phyloP scores from a whole-genome alignment of 2,888 invertebrate species.

The Eupithecia pulchellata region DNA sequence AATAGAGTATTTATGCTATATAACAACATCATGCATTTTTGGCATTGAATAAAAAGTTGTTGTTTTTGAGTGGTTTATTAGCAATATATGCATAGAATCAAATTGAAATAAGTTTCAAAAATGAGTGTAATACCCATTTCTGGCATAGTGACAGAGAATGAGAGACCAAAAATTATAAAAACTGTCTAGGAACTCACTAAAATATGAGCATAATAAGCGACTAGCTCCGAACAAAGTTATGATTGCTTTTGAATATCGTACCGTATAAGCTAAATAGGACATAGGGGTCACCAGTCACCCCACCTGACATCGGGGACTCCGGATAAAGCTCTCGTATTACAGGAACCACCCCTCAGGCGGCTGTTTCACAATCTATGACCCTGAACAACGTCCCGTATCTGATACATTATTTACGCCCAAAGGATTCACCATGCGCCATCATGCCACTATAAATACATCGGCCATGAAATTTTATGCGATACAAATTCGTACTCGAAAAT shows the following conservation, averaged over 20 bases:
- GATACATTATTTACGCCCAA: conserved; percentile 66
- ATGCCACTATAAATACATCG: conserved; percentile 43
- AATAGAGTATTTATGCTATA: no score
- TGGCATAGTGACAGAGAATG: not conserved
- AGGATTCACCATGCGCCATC: conserved; percentile 47
- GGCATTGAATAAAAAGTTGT: no score
- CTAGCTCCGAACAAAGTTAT: conserved; percentile 26
- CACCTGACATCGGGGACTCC: conserved; percentile 55
- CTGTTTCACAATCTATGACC: conserved; percentile 36
- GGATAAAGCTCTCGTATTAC: conserved; percentile 56
- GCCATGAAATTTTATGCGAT: conserved; percentile 40
- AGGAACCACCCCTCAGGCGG: conserved; percentile 47
- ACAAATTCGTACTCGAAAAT: conserved; percentile 49
- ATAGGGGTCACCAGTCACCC: conserved; percentile 57
- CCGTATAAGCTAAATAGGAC: conserved; percentile 46
- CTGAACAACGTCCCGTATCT: conserved; percentile 59
- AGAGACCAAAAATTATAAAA: conserved; percentile 4
- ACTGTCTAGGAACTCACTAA: conserved; percentile 14
- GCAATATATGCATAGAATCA: no score
- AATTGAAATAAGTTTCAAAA: no score
- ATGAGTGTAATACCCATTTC: no score
- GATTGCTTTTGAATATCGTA: conserved; percentile 49
- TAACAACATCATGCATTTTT: no score
- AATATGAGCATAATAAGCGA: conserved; percentile 17
- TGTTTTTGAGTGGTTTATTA: no score